Evolutionary conservation across 2,888 invertebrate genomes (phyloP), one percentile per base, ranked within the genome.

Genomic region (Lypha dubia): DNA sequence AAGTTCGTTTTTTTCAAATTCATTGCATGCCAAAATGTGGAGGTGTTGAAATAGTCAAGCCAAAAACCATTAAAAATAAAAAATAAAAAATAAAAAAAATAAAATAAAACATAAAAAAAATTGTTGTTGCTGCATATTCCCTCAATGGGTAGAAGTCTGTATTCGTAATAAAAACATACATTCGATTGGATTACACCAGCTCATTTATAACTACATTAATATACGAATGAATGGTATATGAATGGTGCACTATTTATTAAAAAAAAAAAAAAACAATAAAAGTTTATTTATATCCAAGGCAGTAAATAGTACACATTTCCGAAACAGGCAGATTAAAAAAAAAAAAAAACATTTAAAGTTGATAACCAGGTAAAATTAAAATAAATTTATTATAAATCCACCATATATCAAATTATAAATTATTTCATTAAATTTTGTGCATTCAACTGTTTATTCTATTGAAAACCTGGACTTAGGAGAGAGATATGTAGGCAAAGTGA

Each of bases 1-100:
- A 49, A 41, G 56, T 63, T 74, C 24, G 38, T 13, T 38, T 38
- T 11, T 24, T 60, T 80, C 41, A 44, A 73, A 63, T 75, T 79
- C 28, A 74, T 79, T 74, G 28, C 46, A 17, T 15, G 56, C 53
- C 46, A 63, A 74, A n/a, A 75, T 53, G 58, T 58, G 32, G 28
- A 70, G 74, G 83, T 79, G 79, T 75, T 75, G 75, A 75, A 63
- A 71, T 22, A 65, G 74, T 58, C 74, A 63, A n/a, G 67, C 83
- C 74, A 79, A 83, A 71, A 79, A 38, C 58, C 68, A 83, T 83
- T 83, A 79, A 83, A 83, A 74, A 68, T 28, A 49, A 46, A 65
- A 63, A 60, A 13, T 28, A 41, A 9, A 3, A 15, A 44, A 60
- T 32, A 49, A 68, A 28, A 60, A 13, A 13, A 17, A n/a, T n/a